Conservation (phyloP, 23 tunicate genomes). For the Trididemnum nubilum region DNA sequence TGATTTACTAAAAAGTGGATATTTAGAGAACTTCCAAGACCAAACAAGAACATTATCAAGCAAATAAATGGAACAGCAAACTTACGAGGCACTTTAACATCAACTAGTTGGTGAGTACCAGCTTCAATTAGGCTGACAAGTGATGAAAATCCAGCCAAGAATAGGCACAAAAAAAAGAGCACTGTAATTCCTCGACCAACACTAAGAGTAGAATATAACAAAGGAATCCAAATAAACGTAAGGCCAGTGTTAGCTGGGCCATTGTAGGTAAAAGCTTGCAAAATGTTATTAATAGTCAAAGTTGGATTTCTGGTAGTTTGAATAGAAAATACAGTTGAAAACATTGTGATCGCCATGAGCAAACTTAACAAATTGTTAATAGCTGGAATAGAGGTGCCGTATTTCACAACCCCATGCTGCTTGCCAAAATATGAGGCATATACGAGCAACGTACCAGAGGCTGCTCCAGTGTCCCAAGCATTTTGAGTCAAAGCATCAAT, state of each 20-base stretch:
- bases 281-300: conserved; percentile 49
- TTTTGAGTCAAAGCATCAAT: conserved; percentile 87
- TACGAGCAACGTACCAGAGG: conserved; percentile 60
- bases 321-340: conserved; percentile 74
- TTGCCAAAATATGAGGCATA: conserved; percentile 78
- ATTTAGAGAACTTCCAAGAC: conserved; percentile 76
- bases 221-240: conserved; percentile 85
- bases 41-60: conserved; percentile 57
- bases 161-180: conserved; percentile 66
- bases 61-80: conserved; percentile 71
- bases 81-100: conserved; percentile 73
- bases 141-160: conserved; percentile 83
- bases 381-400: conserved; percentile 64
- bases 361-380: conserved; percentile 79
- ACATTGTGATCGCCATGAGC: conserved; percentile 82
- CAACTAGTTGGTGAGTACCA: conserved; percentile 63
- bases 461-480: conserved; percentile 98
- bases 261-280: conserved; percentile 63
- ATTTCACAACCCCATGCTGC: conserved; percentile 77
- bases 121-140: conserved; percentile 69
- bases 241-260: conserved; percentile 94
- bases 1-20: conserved; percentile 74
- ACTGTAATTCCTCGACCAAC: conserved; percentile 65
- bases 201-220: conserved; percentile 47
- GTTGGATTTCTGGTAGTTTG: conserved; percentile 54